A percentile compares a stretch with the other conserved stretches of the same genome.
phyloP scores from a whole-genome alignment of 2,888 invertebrate genomes.

The Resseliella maxima region DNA sequence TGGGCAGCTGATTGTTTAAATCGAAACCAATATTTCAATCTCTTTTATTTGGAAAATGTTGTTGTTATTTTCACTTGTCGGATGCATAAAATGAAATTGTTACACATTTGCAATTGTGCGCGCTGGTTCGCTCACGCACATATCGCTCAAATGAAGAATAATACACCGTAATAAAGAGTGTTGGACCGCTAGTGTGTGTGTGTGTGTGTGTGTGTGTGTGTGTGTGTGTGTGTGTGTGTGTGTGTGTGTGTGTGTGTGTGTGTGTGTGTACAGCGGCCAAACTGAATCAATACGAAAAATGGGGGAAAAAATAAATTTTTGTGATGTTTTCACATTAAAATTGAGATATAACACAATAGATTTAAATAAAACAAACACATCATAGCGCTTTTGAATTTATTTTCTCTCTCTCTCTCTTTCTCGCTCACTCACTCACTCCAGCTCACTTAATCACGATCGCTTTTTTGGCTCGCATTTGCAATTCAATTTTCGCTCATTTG shows the following conservation, averaged over 20 bases:
- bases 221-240: too few species aligned
- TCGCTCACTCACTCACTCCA: too few species aligned
- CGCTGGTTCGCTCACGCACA: not conserved
- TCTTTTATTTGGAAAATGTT: not conserved
- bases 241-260: too few species aligned
- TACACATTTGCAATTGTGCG: not conserved
- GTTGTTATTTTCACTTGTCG: slow-evolving; percentile 23
- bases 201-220: too few species aligned
- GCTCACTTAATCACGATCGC: not conserved
- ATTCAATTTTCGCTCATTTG: not conserved
- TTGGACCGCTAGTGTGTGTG: not conserved
- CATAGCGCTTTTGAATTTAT: too few species aligned
- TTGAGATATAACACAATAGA: too few species aligned
- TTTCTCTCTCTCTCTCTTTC: too few species aligned
- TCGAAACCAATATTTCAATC: slow-evolving; percentile 45
- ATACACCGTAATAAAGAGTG: not conserved
- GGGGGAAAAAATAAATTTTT: not conserved
- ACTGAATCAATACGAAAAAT: slow-evolving; percentile 30
- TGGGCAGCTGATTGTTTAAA: slow-evolving; percentile 9
- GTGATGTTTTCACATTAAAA: not conserved
- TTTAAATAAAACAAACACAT: too few species aligned
- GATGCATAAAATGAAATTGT: slow-evolving; percentile 27
- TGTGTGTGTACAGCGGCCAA: not conserved
- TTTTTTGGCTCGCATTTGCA: not conserved
- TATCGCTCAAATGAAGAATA: not conserved